Evolutionary conservation across 2,113 vertebrate genomes (phyloP).

Genomic region (Formicarius rufipectus): DNA sequence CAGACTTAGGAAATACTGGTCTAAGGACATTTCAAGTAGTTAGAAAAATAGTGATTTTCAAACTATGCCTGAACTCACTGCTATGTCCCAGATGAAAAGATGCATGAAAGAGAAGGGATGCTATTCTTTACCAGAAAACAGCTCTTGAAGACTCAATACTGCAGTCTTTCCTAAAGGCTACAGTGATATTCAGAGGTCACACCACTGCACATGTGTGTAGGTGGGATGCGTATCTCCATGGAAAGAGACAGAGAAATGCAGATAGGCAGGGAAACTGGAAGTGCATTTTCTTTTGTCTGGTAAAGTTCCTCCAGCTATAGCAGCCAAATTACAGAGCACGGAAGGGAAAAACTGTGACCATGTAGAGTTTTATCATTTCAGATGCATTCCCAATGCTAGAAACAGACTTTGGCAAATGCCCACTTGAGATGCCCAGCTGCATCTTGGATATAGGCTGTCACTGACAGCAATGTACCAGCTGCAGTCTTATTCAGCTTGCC

Average conservation of each 20-base stretch:
- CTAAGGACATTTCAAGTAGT: neutral
- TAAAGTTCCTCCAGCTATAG: neutral
- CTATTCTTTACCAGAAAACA: neutral
- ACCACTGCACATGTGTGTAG: rapidly evolving
- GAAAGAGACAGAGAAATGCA: neutral
- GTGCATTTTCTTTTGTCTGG: neutral
- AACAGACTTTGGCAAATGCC: neutral
- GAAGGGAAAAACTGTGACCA: neutral
- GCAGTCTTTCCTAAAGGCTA: neutral
- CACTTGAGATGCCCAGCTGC: neutral
- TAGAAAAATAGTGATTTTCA: neutral
- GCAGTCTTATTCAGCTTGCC: neutral
- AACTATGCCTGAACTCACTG: neutral
- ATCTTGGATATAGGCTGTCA: neutral
- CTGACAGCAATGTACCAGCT: neutral
- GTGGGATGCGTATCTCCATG: neutral
- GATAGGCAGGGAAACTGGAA: neutral
- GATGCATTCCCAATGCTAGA: neutral
- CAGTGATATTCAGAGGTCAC: neutral
- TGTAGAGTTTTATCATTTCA: neutral
- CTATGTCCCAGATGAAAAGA: neutral
- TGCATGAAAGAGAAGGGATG: neutral
- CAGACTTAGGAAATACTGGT: neutral
- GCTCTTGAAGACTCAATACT: neutral
- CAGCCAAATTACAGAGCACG: neutral